Base-by-base conservation (phyloP, 2,888 invertebrate genomes). In the Thymelicus lineola region DNA sequence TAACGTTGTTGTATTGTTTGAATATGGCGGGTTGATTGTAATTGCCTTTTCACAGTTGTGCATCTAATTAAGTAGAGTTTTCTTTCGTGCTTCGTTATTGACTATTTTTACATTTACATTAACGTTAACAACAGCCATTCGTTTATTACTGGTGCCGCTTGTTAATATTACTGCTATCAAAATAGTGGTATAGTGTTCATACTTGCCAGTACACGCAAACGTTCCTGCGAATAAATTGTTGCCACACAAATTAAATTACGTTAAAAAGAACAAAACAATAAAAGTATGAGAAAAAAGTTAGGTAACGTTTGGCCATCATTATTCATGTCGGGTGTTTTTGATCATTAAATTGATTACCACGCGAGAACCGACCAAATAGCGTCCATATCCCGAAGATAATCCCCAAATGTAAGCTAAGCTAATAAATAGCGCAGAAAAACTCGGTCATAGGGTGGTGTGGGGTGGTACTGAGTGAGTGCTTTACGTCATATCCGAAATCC, bases 401-500 rank as follows among this genome's bases (percentile, higher is more conserved):
- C 88, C 57, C 82, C 84, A 79, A 87, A 87, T 87, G 86, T 87
- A 89, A 88, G 87, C 86, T 83, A 83, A 87, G 86, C 86, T 90
- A 90, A 91, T 91, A 91, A 91, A 91, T 90, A 88, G 68, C 68
- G 85, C 80, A 85, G 88, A 90, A 90, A 91, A 92, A 90, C 83
- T 90, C 90, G 90, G 90, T 88, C 90, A 88, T 83, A 77, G 85
- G 74, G 73, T 73, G 76, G 72, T 57, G 45, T 45, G 72, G 71
- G 74, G 70, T 71, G 75, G 75, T 70, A 72, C 85, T 89, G 89
- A 90, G 87, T 90, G 91, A 92, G 92, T 92, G 90, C 88, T 91
- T 91, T 91, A 91, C 92, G 92, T 93, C 93, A 93, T 93, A 93
- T 91, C 91, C 89, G 89, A 93, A 92, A 93, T 93, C 93, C 92